Percentiles rank a stretch among this genome's conserved stretches.
These are phyloP conservation scores for Oscheius sp. DNA, from an alignment of 2,888 invertebrate species.

Conservation along the genomic window DNA sequence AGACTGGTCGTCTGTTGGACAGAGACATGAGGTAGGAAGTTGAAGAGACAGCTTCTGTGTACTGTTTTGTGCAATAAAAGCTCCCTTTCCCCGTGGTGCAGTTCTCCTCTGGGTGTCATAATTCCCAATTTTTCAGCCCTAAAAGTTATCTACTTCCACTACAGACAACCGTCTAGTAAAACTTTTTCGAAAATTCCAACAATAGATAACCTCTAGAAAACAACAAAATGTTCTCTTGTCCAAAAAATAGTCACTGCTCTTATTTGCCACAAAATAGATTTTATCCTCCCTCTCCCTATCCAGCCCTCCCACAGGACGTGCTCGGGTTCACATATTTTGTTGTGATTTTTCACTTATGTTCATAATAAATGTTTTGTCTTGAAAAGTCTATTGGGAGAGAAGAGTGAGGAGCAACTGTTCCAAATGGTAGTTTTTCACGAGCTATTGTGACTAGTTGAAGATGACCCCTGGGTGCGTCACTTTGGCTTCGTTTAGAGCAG, in stretches of 20 bases:
- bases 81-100: slow-evolving; percentile 18
- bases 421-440: background rate
- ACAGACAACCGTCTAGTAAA: slow-evolving; percentile 24
- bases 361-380: slow-evolving; percentile 23
- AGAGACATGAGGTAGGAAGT: slow-evolving; percentile 31
- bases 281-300: background rate
- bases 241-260: slow-evolving; percentile 25
- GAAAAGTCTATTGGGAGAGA: slow-evolving; percentile 11
- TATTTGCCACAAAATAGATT: slow-evolving; percentile 15
- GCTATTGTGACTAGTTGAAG: slow-evolving; percentile 2
- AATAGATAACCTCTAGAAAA: background rate
- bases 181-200: background rate
- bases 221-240: background rate
- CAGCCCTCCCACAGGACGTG: slow-evolving; percentile 23
- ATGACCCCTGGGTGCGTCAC: slow-evolving; percentile 22
- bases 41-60: slow-evolving; percentile 5
- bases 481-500: slow-evolving; percentile 21
- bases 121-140: slow-evolving; percentile 7
- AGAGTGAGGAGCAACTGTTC: background rate
- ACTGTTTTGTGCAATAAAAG: slow-evolving; percentile 12
- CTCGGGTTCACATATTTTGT: slow-evolving; percentile 24
- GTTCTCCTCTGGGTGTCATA: slow-evolving; percentile 13
- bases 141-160: slow-evolving; percentile 14
- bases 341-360: slow-evolving; percentile 26
- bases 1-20: slow-evolving; percentile 35